phyloP scores from a whole-genome alignment of 2,113 vertebrate genomes.

The Xiphias gladius region DNA sequence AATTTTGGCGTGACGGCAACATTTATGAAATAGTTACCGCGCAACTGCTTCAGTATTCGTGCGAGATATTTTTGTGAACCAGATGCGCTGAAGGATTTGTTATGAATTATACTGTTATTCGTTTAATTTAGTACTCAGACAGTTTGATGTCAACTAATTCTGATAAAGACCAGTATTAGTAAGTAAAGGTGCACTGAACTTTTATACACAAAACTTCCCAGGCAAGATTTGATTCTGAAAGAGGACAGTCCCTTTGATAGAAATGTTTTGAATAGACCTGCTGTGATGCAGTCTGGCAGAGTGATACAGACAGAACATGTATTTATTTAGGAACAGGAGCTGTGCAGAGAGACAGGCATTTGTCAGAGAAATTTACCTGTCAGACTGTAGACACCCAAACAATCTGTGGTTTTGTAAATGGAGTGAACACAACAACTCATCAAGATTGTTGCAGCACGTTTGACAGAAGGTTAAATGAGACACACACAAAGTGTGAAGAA shows the following conservation, averaged over 20 bases:
- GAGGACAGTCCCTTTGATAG: background rate
- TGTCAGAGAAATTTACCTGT: slow-evolving; percentile 72
- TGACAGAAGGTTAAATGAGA: slow-evolving; percentile 61
- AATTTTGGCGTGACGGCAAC: background rate
- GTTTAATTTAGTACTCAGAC: background rate
- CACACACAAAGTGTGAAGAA: slow-evolving; percentile 24
- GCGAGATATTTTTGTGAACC: background rate
- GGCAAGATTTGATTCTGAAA: background rate
- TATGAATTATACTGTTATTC: background rate
- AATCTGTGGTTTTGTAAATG: slow-evolving; percentile 71
- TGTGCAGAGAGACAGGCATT: slow-evolving; percentile 59
- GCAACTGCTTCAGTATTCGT: background rate
- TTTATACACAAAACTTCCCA: background rate
- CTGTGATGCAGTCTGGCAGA: slow-evolving; percentile 21
- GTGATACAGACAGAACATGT: slow-evolving; percentile 21
- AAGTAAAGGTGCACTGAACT: background rate
- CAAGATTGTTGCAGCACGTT: slow-evolving; percentile 33
- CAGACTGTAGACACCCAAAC: slow-evolving; percentile 71
- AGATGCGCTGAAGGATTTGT: background rate
- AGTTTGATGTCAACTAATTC: background rate
- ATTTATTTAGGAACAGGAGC: slow-evolving; percentile 23
- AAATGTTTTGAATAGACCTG: slow-evolving; percentile 3
- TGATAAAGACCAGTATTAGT: background rate
- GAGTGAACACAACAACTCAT: slow-evolving; percentile 60
- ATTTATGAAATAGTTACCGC: background rate